A percentile compares a stretch with the other conserved stretches of the same genome.
phyloP scores from a whole-genome alignment of 2,113 vertebrate species.

The Marmota monax region DNA sequence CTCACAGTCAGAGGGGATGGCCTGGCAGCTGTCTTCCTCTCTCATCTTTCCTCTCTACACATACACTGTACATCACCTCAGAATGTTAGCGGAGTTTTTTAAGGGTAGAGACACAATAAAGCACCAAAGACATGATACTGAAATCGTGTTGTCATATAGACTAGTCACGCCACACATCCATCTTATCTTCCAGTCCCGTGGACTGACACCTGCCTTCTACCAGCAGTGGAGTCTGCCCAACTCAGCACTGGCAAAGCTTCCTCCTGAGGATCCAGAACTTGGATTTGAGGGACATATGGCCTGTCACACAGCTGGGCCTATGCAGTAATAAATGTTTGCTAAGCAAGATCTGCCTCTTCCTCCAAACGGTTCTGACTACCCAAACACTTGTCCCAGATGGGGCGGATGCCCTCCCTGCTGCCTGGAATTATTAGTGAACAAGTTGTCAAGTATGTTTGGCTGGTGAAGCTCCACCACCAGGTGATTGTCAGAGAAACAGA shows the following conservation, averaged over 20 bases:
- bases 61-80: fast-evolving
- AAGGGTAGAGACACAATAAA: neutral
- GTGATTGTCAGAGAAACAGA: neutral
- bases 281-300: constrained; percentile 33
- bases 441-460: constrained; percentile 27
- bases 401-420: constrained; percentile 43
- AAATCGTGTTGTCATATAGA: neutral
- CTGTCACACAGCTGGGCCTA: neutral
- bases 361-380: constrained; percentile 58
- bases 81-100: neutral
- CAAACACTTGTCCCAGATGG: constrained; percentile 45
- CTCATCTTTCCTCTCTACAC: neutral
- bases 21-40: neutral
- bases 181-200: neutral
- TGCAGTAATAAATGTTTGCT: constrained; percentile 45
- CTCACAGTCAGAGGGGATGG: neutral
- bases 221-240: neutral
- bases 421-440: constrained; percentile 13
- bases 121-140: neutral
- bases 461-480: neutral
- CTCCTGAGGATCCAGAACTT: neutral
- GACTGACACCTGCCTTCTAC: neutral
- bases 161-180: neutral
- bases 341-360: constrained; percentile 61
- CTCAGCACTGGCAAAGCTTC: neutral